A percentile compares a stretch with the other conserved stretches of the same genome.
Evolutionary conservation across 2,797 vertebrate species (phyloP).

Genomic region (Pangasius djambal): DNA sequence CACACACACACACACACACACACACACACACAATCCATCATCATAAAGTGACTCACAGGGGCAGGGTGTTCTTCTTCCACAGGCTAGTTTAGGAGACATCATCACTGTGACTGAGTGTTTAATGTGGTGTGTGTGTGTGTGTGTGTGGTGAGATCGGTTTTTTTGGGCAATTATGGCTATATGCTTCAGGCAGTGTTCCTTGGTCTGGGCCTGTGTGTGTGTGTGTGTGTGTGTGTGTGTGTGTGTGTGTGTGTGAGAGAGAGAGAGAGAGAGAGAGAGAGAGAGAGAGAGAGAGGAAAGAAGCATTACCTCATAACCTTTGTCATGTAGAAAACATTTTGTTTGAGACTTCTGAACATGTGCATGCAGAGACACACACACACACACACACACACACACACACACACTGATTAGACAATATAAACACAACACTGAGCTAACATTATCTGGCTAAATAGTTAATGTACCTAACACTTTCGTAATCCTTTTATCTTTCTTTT

Average conservation of each 20-base stretch:
- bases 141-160: background rate
- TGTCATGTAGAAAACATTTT: constrained; percentile 36
- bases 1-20: background rate
- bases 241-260: background rate
- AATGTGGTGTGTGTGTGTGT: background rate
- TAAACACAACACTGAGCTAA: background rate
- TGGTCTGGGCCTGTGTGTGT: background rate
- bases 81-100: constrained; percentile 5
- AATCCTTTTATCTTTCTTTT: background rate
- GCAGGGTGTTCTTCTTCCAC: background rate
- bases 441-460: background rate
- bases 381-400: background rate
- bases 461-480: background rate
- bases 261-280: constrained; percentile 3
- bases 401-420: background rate
- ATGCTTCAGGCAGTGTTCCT: background rate
- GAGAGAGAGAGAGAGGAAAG: background rate
- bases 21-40: constrained; percentile 1
- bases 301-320: constrained; percentile 28
- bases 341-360: constrained; percentile 3
- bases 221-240: constrained; percentile 9
- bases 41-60: constrained; percentile 20
- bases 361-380: background rate
- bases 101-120: background rate
- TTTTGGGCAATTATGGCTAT: constrained; percentile 2